These are phyloP conservation scores for Limulus polyphemus DNA, from an alignment of 2,888 invertebrate genomes.

Conservation along the genomic window DNA sequence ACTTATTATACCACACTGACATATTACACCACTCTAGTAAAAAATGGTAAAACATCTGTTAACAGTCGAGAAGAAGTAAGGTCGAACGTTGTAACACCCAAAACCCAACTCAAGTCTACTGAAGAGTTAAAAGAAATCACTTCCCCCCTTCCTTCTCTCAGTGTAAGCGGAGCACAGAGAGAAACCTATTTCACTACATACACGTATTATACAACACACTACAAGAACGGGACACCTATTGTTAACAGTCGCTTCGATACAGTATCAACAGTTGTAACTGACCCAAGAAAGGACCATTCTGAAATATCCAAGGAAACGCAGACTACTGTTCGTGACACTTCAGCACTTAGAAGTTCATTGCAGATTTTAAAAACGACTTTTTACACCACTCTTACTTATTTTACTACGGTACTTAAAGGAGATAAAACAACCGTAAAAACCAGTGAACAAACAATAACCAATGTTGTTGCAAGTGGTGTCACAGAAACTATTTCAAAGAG, in stretches of 20 bases:
- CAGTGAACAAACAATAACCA: slow-evolving; percentile 47
- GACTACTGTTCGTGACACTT: neutral
- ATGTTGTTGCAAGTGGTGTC: slow-evolving; percentile 50
- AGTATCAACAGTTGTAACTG: neutral
- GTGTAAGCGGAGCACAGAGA: slow-evolving; percentile 46
- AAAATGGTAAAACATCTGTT: neutral
- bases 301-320: too few relatives aligned
- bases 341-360: slow-evolving; percentile 1
- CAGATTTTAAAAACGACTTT: slow-evolving; percentile 23
- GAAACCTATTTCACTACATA: neutral
- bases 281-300: too few relatives aligned
- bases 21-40: neutral
- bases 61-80: neutral
- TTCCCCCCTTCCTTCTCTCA: slow-evolving; percentile 51
- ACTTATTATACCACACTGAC: neutral
- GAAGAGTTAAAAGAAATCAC: too few relatives aligned
- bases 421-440: slow-evolving; percentile 38
- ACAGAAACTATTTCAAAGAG: neutral
- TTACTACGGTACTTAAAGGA: slow-evolving; percentile 53
- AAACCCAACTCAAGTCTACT: too few relatives aligned
- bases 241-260: neutral
- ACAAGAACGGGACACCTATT: neutral
- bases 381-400: slow-evolving; percentile 32
- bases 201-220: neutral
- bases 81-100: neutral